A percentile compares a stretch with the other conserved stretches of the same genome.
Conservation (phyloP, 30 jellyfish, hydroid and myxozoan species). For the Hydra vulgaris region DNA sequence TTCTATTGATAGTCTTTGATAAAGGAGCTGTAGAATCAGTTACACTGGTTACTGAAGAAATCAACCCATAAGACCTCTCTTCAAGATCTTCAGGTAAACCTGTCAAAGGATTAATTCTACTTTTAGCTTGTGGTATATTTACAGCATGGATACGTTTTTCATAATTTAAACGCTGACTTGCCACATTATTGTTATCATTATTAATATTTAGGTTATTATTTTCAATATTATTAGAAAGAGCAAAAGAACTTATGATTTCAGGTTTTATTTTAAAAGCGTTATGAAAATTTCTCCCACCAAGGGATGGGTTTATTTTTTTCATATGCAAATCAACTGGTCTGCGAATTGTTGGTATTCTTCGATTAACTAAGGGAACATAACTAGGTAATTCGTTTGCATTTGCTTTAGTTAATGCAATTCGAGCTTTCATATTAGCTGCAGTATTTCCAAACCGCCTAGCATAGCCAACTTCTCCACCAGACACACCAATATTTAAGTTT, state of each 20-base stretch:
- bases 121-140: neutral
- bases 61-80: conserved; percentile 23
- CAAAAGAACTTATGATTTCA: neutral
- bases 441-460: neutral
- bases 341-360: neutral
- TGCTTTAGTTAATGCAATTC: neutral
- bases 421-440: neutral
- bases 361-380: neutral
- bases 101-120: conserved; percentile 22
- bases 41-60: conserved; percentile 19
- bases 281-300: neutral
- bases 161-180: neutral
- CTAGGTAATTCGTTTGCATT: neutral
- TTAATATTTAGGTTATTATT: too few species aligned
- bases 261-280: neutral
- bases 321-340: neutral
- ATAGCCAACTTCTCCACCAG: neutral
- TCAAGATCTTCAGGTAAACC: conserved; percentile 35
- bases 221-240: too few species aligned
- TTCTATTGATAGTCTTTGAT: neutral
- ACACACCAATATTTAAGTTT: neutral
- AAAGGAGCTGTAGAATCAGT: conserved; percentile 12
- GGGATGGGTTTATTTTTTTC: neutral
- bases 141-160: neutral
- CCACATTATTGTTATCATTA: neutral